Base-by-base conservation (phyloP, 2,797 vertebrate species). In the Siniperca undulata region DNA sequence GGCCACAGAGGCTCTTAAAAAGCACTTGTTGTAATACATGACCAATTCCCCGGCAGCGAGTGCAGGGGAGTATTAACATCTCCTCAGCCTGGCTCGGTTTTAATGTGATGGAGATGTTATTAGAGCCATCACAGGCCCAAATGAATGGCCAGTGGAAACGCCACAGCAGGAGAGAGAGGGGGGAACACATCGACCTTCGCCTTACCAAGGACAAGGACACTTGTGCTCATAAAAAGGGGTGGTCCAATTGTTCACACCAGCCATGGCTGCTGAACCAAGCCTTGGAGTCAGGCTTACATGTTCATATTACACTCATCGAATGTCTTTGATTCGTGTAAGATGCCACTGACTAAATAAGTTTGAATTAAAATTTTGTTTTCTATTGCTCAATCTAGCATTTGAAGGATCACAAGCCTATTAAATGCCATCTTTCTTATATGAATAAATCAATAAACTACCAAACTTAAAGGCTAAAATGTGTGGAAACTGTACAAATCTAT, bases 71-170 rank as follows among this genome's bases (percentile, higher is more conserved):
- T 88, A 90, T 93, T 93, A 93, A 91, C 91, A 91, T 95, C 90
- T 91, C 87, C 84, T 91, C 89, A 73, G 91, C 89, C 89, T 77
- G 91, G 91, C 89, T 87, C 53, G 52, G 80, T 91, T 93, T 91
- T 94, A 93, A 94, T 93, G 90, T 86, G 93, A 93, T 91, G 86
- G 93, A 93, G 92, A 92, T 90, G 94, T 94, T 95, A 94, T 94
- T 92, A 92, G 90, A 93, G 91, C 92, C 89, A 93, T 93, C 83
- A 69, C 88, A 4, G 73, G 90, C 80, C 86, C 84, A 92, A 93
- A 92, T 93, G 91, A 94, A 94, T 90, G 91, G 91, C 91, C 88
- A 3, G 91, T 89, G 86, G 88, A 88, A 86, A 86, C 87, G 44
- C 77, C 90, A 91, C 89, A 88, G 94, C 77, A 12, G 84, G 91